phyloP scores from a whole-genome alignment of 2,113 vertebrate species.

The Dicentrarchus labrax region DNA sequence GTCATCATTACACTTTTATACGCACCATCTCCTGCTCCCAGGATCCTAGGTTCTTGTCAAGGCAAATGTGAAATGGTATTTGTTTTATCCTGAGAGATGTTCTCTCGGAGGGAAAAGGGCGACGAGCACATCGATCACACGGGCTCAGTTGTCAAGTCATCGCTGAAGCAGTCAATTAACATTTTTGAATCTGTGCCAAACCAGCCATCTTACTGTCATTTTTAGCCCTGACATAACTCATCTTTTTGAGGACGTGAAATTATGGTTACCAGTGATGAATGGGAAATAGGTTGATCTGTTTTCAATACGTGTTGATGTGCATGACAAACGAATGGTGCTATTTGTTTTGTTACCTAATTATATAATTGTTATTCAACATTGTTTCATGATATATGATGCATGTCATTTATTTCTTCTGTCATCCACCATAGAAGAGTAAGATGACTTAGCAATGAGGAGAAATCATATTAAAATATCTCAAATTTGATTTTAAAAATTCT shows the following conservation, averaged over 20 bases:
- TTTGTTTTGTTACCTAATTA: constrained; percentile 65
- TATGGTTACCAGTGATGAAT: constrained; percentile 72
- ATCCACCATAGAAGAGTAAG: neutral
- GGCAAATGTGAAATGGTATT: constrained; percentile 66
- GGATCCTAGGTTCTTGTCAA: constrained; percentile 61
- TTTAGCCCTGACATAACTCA: constrained; percentile 68
- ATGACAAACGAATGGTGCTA: constrained; percentile 27
- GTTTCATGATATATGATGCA: constrained; percentile 38
- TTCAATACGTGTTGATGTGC: constrained; percentile 43
- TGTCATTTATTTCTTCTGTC: constrained; percentile 19
- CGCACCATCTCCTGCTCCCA: constrained; percentile 56
- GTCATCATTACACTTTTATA: constrained; percentile 81
- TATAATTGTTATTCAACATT: constrained; percentile 50
- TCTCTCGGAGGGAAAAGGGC: constrained; percentile 70
- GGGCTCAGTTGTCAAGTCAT: constrained; percentile 72
- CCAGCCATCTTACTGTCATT: constrained; percentile 73
- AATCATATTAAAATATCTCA: neutral
- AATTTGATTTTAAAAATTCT: neutral
- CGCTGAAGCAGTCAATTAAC: constrained; percentile 79
- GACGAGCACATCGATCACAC: constrained; percentile 78
- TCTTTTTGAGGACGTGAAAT: constrained; percentile 67
- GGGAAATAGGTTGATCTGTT: constrained; percentile 61
- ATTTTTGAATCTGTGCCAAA: constrained; percentile 76
- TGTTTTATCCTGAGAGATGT: constrained; percentile 77
- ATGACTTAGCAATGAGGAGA: neutral